Evolutionary conservation across 23 tunicate genomes (phyloP).

Genomic region (Styela clava): DNA sequence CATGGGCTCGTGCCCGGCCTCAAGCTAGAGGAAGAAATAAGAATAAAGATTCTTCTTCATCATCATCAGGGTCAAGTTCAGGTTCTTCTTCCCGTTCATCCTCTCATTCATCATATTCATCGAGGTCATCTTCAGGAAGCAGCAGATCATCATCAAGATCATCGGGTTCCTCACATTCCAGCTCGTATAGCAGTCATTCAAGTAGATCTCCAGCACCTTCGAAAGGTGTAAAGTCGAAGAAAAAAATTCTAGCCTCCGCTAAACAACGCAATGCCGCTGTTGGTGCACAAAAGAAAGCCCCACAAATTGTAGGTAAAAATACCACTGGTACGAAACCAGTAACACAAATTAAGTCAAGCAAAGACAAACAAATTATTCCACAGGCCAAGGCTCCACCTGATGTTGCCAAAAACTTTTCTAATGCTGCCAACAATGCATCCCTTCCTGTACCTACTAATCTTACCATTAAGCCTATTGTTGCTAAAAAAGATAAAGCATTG

Average conservation of each 20-base stretch:
- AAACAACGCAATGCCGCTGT: conserved; percentile 36
- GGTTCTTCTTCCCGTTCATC: conserved; percentile 50
- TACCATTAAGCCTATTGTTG: neutral
- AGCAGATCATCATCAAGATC: conserved; percentile 2
- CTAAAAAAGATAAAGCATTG: neutral
- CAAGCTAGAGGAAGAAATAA: conserved; percentile 36
- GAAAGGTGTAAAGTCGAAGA: conserved; percentile 4
- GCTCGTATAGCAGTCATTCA: conserved; percentile 61
- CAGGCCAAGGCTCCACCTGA: neutral
- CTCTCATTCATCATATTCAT: conserved; percentile 39
- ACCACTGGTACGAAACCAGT: neutral
- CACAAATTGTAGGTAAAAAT: neutral
- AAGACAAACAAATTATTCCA: neutral
- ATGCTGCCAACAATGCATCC: neutral
- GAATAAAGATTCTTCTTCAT: conserved; percentile 30
- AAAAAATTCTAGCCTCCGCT: conserved; percentile 32
- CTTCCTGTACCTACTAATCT: neutral
- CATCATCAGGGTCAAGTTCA: conserved; percentile 52
- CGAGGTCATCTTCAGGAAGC: conserved; percentile 27
- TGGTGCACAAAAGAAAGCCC: neutral
- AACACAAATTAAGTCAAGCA: neutral
- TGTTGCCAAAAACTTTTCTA: too few relatives aligned
- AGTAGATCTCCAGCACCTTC: conserved; percentile 63
- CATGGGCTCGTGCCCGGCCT: conserved; percentile 86
- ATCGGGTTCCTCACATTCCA: conserved; percentile 40